Evolutionary conservation across 1,140 invertebrate genomes (phyloP).

Genomic region (Drosophila tsacasi): DNA sequence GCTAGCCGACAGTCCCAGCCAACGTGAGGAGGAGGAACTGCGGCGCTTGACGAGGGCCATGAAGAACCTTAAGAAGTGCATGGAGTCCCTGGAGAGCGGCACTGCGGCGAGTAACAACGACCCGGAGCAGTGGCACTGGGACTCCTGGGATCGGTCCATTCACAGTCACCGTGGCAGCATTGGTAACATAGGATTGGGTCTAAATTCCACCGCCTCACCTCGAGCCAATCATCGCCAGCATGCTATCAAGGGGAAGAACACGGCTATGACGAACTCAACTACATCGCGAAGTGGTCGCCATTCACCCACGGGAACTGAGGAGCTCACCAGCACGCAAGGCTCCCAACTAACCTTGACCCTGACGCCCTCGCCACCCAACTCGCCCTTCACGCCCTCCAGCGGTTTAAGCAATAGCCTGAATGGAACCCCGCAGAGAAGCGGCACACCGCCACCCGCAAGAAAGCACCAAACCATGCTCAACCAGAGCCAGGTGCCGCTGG

Average conservation of each 20-base stretch:
- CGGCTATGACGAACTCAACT: conserved; percentile 13
- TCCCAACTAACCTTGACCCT: conserved; percentile 73
- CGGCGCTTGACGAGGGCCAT: conserved; percentile 92
- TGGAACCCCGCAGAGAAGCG: conserved; percentile 70
- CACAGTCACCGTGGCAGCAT: conserved; percentile 75
- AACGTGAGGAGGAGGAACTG: conserved; percentile 94
- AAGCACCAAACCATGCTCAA: conserved; percentile 87
- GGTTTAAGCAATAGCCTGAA: conserved; percentile 59
- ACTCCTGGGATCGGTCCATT: conserved; percentile 93
- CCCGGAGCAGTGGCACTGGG: conserved; percentile 92
- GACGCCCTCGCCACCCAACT: conserved; percentile 83
- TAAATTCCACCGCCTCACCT: conserved; percentile 64
- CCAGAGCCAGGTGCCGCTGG: conserved; percentile 33
- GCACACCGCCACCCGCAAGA: conserved; percentile 91
- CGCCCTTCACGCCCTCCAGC: conserved; percentile 85
- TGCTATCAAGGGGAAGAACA: conserved; percentile 47
- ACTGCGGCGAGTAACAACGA: conserved; percentile 75
- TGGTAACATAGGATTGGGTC: conserved; percentile 65
- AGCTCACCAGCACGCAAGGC: conserved; percentile 51
- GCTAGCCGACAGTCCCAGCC: conserved; percentile 88
- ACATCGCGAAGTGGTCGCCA: conserved; percentile 58
- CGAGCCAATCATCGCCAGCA: conserved; percentile 69
- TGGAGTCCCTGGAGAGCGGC: conserved; percentile 61
- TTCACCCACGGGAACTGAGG: conserved; percentile 48
- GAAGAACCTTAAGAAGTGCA: conserved; percentile 90